Evolutionary conservation across 2,113 vertebrate genomes (phyloP).

Genomic region (Rhinopithecus roxellana): DNA sequence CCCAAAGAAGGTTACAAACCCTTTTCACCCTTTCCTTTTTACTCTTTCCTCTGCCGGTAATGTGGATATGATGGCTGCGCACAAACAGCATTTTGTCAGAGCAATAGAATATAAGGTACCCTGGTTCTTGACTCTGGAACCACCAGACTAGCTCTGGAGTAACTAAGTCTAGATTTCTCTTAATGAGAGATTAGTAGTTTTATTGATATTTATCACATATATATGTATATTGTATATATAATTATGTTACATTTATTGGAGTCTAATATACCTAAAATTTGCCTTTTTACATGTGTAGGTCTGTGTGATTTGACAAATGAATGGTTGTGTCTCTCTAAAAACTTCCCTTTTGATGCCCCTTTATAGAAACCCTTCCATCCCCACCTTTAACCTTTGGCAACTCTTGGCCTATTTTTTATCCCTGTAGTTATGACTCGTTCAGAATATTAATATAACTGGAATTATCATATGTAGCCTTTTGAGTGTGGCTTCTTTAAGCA

Average conservation of each 20-base stretch:
- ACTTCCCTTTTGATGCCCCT: background rate
- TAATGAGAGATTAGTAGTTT: background rate
- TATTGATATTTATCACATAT: no score
- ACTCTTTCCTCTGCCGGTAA: background rate
- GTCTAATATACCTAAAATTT: background rate
- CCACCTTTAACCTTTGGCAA: background rate
- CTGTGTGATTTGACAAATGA: slow-evolving; percentile 14
- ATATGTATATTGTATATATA: background rate
- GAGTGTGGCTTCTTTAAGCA: background rate
- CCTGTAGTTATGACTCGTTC: background rate
- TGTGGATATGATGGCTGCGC: background rate
- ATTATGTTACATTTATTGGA: background rate
- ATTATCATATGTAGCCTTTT: background rate
- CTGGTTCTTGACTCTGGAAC: background rate
- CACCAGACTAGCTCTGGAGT: background rate
- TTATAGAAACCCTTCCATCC: background rate
- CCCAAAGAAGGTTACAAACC: background rate
- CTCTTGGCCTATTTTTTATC: background rate
- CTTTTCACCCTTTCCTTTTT: background rate
- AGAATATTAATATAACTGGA: background rate
- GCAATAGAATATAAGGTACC: background rate
- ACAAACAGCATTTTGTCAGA: background rate
- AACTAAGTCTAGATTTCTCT: background rate
- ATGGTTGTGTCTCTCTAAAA: background rate
- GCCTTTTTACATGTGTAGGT: background rate